Base-by-base conservation (phyloP, 2,888 invertebrate species). In the Gortyna flavago region DNA sequence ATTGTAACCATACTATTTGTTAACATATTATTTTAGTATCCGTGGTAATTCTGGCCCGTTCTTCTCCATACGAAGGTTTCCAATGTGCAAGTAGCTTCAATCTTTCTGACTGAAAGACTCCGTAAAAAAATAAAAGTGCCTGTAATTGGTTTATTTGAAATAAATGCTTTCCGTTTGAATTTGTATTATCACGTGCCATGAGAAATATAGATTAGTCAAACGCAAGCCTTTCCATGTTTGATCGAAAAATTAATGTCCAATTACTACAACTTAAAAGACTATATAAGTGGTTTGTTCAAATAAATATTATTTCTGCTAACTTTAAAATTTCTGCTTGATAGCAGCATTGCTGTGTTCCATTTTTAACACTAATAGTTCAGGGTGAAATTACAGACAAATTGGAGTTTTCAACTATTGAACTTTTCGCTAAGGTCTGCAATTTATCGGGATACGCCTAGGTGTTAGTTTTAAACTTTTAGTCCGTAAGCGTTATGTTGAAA, bases 231-330 rank as follows among this genome's bases (percentile, higher is more conserved):
- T 25, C 8, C 9, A 25, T 3, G 25, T 54, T 54, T 9, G 25
- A 44, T 59, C n/a, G 1, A 16, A 59, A 35, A 59, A 25, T 29
- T 75, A 72, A 48, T 21, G 25, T 16, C 7, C 0, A n/a, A 18
- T 57, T 9, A 25, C 5, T 29, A 38, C 29, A n/a, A n/a, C n/a
- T n/a, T n/a, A n/a, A n/a, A n/a, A n/a, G n/a, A n/a, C n/a, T n/a
- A n/a, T 61, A 41, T 2, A 41, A 38, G 29, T 25, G 51, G 7
- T 44, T 44, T 9, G 13, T 66, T 0, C 32, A 51, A 35, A 65
- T 83, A 44, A 66, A 67, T 83, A 48, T 66, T 44, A 77, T 11
- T 44, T 67, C 51, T 54, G 21, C 29, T 66, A 61, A 67, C 35
- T 83, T 21, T 29, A 66, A 59, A 54, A 54, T 67, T 83, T 54